Conservation (phyloP, 1,140 invertebrate species). For the Zaprionus africanus region DNA sequence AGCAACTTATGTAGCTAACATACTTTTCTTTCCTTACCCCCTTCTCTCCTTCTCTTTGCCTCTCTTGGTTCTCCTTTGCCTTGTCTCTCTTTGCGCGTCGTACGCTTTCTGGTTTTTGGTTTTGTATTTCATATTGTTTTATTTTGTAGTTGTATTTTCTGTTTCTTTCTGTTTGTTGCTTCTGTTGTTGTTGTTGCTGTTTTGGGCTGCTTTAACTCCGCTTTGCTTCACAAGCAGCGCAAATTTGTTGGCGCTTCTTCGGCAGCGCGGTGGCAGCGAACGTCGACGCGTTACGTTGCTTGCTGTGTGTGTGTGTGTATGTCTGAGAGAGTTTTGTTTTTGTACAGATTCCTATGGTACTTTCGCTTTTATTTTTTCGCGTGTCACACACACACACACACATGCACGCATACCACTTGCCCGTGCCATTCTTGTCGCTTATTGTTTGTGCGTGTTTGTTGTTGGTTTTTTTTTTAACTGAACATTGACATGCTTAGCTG, state of each 20-base stretch:
- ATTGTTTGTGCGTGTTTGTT: conserved; percentile 2
- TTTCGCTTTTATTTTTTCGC: conserved; percentile 72
- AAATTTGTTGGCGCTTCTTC: conserved; percentile 52
- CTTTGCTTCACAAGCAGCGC: conserved; percentile 19
- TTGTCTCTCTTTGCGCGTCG: conserved; percentile 28
- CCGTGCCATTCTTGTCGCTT: conserved; percentile 8
- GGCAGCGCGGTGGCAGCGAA: no score
- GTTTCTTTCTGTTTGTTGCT: neutral
- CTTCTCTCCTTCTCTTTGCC: neutral
- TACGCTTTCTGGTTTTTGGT: conserved; percentile 74
- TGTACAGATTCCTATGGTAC: conserved; percentile 70
- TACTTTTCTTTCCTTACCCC: conserved; percentile 36
- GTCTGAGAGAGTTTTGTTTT: conserved; percentile 39
- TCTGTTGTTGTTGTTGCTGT: neutral
- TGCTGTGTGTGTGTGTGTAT: conserved; percentile 28
- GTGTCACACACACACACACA: neutral
- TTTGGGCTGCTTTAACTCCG: no score
- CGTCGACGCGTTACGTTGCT: conserved; percentile 36
- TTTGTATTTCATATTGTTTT: conserved; percentile 24
- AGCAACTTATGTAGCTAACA: conserved; percentile 71
- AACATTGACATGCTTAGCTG: conserved; percentile 77
- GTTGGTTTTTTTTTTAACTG: conserved; percentile 29
- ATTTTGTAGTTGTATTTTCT: neutral
- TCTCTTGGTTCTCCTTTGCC: no score
- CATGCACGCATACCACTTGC: neutral